Conservation (phyloP, 2,888 invertebrate genomes). For the Drosophila tanythrix region DNA sequence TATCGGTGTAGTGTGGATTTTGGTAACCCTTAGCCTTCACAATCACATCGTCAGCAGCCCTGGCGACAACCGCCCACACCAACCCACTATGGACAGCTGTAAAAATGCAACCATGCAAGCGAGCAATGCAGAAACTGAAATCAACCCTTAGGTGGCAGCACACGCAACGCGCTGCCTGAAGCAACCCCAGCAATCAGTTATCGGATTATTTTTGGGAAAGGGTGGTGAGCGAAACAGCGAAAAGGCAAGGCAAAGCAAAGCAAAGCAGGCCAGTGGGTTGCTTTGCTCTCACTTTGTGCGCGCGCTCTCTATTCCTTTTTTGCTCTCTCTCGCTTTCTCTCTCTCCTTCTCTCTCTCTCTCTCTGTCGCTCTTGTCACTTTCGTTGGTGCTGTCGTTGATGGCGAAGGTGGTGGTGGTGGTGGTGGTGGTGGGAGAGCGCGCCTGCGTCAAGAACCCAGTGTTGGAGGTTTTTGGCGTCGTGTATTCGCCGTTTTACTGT, state of each 20-base stretch:
- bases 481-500: conserved; percentile 23
- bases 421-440: conserved; percentile 56
- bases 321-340: conserved; percentile 13
- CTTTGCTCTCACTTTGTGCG: conserved; percentile 8
- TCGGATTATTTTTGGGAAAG: conserved; percentile 40
- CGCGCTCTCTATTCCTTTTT: conserved; percentile 18
- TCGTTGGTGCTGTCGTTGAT: conserved; percentile 20
- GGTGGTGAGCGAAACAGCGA: conserved; percentile 22
- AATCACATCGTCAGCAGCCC: conserved; percentile 34
- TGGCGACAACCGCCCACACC: conserved; percentile 42
- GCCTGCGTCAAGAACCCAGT: conserved; percentile 59
- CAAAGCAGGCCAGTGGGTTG: conserved; percentile 44
- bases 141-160: conserved; percentile 37
- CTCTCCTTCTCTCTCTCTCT: conserved; percentile 1
- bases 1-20: background rate
- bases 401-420: conserved; percentile 36
- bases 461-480: conserved; percentile 36
- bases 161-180: background rate
- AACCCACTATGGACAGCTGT: conserved; percentile 48
- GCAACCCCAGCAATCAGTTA: conserved; percentile 38
- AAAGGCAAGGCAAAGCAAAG: conserved; percentile 6
- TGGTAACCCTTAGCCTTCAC: conserved; percentile 17
- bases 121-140: conserved; percentile 22
- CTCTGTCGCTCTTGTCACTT: conserved; percentile 17
- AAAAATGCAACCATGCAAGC: conserved; percentile 56